A percentile compares a stretch with the other conserved stretches of the same genome.
Evolutionary conservation across 2,797 vertebrate genomes (phyloP).

Genomic region (Pogonophryne albipinna): DNA sequence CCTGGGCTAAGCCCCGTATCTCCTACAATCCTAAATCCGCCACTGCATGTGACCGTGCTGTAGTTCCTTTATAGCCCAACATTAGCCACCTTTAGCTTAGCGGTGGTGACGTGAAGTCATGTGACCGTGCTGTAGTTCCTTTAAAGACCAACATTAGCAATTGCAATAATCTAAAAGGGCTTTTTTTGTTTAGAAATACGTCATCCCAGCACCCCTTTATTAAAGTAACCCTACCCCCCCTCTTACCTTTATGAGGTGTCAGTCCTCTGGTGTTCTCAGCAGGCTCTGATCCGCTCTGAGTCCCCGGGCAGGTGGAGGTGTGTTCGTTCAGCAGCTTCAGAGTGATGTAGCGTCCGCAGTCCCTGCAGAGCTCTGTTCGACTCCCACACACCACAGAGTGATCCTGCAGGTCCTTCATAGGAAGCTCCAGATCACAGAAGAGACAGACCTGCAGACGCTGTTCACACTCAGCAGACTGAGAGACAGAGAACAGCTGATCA

Average conservation of each 20-base stretch:
- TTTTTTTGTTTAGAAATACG: too few species aligned
- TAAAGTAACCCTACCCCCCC: too few species aligned
- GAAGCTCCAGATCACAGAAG: constrained; percentile 84
- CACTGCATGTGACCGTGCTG: too few species aligned
- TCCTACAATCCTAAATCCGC: too few species aligned
- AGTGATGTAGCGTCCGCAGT: constrained; percentile 79
- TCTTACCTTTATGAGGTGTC: background rate
- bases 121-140: too few species aligned
- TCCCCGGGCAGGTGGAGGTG: constrained; percentile 51
- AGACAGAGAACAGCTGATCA: background rate
- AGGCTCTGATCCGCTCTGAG: background rate
- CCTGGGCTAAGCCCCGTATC: too few species aligned
- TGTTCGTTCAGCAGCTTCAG: constrained; percentile 70
- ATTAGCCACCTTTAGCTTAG: too few species aligned
- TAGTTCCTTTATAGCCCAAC: too few species aligned
- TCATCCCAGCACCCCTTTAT: too few species aligned
- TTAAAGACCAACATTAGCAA: too few species aligned
- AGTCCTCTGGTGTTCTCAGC: background rate
- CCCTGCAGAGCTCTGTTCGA: constrained; percentile 78
- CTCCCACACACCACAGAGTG: constrained; percentile 81
- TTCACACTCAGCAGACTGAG: constrained; percentile 78
- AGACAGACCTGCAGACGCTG: constrained; percentile 72
- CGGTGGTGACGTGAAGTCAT: too few species aligned
- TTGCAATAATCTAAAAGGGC: too few species aligned
- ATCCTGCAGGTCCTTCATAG: constrained; percentile 65